phyloP scores from a whole-genome alignment of 1,140 invertebrate genomes.

The Drosophila busckii region DNA sequence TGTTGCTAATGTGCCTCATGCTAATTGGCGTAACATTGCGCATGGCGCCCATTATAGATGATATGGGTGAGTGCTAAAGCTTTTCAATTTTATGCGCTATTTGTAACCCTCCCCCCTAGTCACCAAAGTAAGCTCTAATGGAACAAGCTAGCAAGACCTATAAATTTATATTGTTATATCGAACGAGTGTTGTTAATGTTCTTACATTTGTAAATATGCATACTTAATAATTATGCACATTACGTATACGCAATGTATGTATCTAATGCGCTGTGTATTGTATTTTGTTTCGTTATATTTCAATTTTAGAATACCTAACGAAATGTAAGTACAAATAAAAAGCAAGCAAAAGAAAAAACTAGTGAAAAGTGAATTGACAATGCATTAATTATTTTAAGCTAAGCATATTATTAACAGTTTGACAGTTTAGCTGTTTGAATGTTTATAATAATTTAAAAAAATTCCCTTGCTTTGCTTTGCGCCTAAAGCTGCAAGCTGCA shows the following conservation, averaged over 20 bases:
- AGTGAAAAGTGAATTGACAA: too few species aligned
- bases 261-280: conserved; percentile 59
- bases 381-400: too few species aligned
- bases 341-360: conserved; percentile 1
- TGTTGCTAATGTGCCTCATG: conserved; percentile 91
- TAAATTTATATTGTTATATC: too few species aligned
- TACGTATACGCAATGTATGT: conserved; percentile 12
- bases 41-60: conserved; percentile 94
- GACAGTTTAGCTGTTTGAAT: too few species aligned
- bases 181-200: neutral
- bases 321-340: conserved; percentile 58
- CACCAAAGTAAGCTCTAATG: conserved; percentile 45
- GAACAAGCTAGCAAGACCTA: conserved; percentile 61
- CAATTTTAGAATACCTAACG: conserved; percentile 53
- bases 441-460: too few species aligned
- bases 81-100: conserved; percentile 21
- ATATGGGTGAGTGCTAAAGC: conserved; percentile 88
- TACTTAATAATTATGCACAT: neutral
- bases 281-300: conserved; percentile 66
- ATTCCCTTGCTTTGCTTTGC: too few species aligned
- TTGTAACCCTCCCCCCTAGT: conserved; percentile 36
- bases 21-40: conserved; percentile 92
- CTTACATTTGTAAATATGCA: conserved; percentile 30
- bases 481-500: too few species aligned
- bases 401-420: too few species aligned